phyloP scores from a whole-genome alignment of 2,888 invertebrate species.

The Limnephilus marmoratus region DNA sequence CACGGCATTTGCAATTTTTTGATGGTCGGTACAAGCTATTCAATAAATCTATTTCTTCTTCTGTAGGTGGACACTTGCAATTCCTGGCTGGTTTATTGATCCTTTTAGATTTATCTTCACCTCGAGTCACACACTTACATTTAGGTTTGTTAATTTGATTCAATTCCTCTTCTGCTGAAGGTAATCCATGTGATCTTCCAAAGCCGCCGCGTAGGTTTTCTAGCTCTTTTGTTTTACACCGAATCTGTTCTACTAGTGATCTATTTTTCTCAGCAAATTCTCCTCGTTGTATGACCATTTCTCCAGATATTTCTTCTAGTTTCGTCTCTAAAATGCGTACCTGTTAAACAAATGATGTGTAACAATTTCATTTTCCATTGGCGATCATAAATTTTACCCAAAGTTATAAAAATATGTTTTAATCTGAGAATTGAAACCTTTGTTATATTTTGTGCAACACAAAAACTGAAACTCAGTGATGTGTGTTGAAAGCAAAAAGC shows the following conservation, averaged over 20 bases:
- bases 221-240: constrained; percentile 76
- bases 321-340: constrained; percentile 79
- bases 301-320: constrained; percentile 76
- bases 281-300: constrained; percentile 77
- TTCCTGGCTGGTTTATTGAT: not conserved
- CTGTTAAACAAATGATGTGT: constrained; percentile 69
- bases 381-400: not conserved
- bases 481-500: not conserved
- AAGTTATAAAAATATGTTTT: not conserved
- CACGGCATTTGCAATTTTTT: not conserved
- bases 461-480: not conserved
- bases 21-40: not conserved
- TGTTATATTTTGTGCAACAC: not conserved
- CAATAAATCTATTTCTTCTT: not conserved
- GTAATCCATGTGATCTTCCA: constrained; percentile 72
- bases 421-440: not conserved
- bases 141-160: constrained; percentile 67
- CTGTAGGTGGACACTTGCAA: constrained; percentile 28
- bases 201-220: constrained; percentile 75
- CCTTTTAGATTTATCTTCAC: not conserved
- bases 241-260: constrained; percentile 78
- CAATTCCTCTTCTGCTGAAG: constrained; percentile 74
- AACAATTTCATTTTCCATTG: constrained; percentile 45
- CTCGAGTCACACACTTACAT: not conserved
- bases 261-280: constrained; percentile 78